These are phyloP conservation scores for Coracopsis vasa DNA, from an alignment of 2,113 vertebrate genomes.

Conservation along the genomic window DNA sequence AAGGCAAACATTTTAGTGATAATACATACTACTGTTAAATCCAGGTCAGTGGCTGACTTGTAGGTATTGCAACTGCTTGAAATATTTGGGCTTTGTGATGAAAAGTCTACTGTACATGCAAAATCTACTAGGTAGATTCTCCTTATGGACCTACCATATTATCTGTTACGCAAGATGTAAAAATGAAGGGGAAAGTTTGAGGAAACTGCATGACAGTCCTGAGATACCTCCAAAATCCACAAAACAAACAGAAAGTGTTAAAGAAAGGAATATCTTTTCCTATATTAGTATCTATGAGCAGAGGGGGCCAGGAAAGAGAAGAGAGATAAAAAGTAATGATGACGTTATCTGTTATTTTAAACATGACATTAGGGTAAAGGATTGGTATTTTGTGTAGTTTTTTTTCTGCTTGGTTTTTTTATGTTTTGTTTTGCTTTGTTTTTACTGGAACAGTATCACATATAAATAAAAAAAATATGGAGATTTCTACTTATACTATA, in stretches of 20 bases:
- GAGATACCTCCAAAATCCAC: neutral
- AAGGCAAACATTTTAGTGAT: neutral
- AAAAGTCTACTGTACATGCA: neutral
- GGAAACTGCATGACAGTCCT: neutral
- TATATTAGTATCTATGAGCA: neutral
- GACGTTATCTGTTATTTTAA: neutral
- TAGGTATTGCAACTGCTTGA: neutral
- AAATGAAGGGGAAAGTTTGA: neutral
- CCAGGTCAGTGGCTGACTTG: neutral
- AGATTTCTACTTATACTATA: neutral
- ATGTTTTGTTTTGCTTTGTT: neutral
- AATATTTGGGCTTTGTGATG: neutral
- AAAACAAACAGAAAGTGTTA: neutral
- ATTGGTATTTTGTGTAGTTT: fast-evolving
- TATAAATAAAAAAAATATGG: neutral
- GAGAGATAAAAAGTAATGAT: neutral
- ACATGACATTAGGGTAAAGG: neutral
- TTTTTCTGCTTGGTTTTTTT: neutral
- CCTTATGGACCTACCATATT: neutral
- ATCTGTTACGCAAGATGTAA: neutral
- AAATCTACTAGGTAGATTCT: neutral
- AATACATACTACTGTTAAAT: neutral
- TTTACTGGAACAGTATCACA: neutral
- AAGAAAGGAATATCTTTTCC: neutral
- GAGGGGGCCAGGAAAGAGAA: neutral